phyloP scores from a whole-genome alignment of 2,888 invertebrate genomes.

The Physocephala rufipes region DNA sequence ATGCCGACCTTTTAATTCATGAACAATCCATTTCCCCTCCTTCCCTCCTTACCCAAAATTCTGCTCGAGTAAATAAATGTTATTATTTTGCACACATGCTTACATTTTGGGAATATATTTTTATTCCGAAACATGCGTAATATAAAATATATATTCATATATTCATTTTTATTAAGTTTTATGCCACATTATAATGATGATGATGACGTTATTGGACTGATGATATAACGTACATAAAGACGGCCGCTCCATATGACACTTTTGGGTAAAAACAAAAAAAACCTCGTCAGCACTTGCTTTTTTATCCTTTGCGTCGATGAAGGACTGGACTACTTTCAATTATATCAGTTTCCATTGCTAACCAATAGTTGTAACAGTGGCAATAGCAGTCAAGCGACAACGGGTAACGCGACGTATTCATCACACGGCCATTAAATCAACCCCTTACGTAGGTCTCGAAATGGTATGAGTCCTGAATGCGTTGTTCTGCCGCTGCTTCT shows the following conservation, averaged over 20 bases:
- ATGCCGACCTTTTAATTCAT: too few relatives aligned
- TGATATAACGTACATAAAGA: not conserved
- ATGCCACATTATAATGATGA: constrained; percentile 5
- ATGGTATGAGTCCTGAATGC: constrained; percentile 9
- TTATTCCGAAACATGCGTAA: too few relatives aligned
- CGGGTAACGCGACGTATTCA: not conserved
- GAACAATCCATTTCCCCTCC: too few relatives aligned
- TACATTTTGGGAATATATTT: too few relatives aligned
- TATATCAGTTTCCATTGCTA: too few relatives aligned
- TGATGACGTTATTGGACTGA: not conserved
- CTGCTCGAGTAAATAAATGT: too few relatives aligned
- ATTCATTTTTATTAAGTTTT: not conserved
- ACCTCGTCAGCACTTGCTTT: constrained; percentile 5
- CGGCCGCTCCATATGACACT: not conserved
- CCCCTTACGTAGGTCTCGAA: constrained; percentile 19
- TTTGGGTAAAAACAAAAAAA: too few relatives aligned
- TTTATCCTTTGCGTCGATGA: not conserved
- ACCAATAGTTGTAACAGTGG: not conserved
- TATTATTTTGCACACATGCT: too few relatives aligned
- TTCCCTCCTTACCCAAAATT: too few relatives aligned
- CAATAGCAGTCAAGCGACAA: not conserved
- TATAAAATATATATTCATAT: not conserved
- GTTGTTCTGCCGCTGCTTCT: too few relatives aligned
- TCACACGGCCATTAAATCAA: constrained; percentile 3
- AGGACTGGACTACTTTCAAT: too few relatives aligned